These are phyloP conservation scores for Palloptera scutellata DNA, from an alignment of 2,888 invertebrate species.

Conservation along the genomic window DNA sequence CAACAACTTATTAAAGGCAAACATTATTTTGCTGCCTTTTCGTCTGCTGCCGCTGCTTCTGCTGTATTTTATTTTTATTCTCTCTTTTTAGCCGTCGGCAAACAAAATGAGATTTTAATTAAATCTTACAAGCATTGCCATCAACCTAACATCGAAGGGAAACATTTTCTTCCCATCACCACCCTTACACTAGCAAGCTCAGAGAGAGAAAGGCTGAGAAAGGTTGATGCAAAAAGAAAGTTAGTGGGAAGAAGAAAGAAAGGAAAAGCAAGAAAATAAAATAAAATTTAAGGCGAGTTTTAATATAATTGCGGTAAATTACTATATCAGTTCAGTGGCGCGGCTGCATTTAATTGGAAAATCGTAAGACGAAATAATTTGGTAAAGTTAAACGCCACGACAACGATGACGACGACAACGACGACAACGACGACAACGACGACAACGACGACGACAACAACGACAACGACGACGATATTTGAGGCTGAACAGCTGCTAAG, in stretches of 20 bases:
- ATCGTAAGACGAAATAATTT: slow-evolving; percentile 51
- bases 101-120: slow-evolving; percentile 57
- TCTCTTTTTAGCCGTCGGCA: slow-evolving; percentile 39
- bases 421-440: background rate
- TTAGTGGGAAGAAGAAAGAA: background rate
- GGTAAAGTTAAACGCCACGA: slow-evolving; percentile 14
- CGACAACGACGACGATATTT: background rate
- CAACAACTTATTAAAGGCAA: no score
- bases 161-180: no score
- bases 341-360: slow-evolving; percentile 56
- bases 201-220: background rate
- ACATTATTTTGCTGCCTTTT: no score
- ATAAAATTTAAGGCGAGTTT: slow-evolving; percentile 27
- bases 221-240: background rate
- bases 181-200: no score
- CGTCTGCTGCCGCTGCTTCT: background rate
- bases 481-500: no score
- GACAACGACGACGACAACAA: no score
- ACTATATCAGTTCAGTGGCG: slow-evolving; percentile 39
- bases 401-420: background rate
- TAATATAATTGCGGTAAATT: slow-evolving; percentile 52
- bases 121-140: slow-evolving; percentile 45
- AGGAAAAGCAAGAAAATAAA: slow-evolving; percentile 21
- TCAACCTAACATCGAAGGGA: background rate
- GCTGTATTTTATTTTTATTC: background rate